These are phyloP conservation scores for Cotesia vestalis DNA, from an alignment of 1,140 invertebrate species.

Conservation along the genomic window DNA sequence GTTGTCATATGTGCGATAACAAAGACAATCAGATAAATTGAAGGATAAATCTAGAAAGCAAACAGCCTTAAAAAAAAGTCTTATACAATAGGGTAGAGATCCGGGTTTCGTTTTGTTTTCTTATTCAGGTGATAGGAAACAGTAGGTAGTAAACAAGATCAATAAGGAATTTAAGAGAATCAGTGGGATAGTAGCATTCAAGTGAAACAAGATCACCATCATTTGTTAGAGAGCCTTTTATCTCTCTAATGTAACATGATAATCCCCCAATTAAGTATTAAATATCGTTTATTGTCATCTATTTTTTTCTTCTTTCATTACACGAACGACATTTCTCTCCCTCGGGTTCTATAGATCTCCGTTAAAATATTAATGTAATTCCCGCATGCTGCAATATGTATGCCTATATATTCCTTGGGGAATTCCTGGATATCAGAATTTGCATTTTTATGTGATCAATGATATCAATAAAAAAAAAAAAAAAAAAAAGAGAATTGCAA, in stretches of 20 bases:
- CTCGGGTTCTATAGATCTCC: slow-evolving; percentile 14
- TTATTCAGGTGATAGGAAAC: slow-evolving; percentile 8
- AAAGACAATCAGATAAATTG: slow-evolving; percentile 20
- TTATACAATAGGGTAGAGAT: slow-evolving; percentile 14
- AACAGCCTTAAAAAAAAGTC: not conserved
- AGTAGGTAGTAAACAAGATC: slow-evolving; percentile 7
- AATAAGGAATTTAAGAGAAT: slow-evolving; percentile 10
- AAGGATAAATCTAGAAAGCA: slow-evolving; percentile 1
- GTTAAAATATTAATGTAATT: slow-evolving; percentile 25
- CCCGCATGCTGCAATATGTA: not conserved
- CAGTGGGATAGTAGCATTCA: not conserved
- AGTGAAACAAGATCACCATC: not conserved
- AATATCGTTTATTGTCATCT: slow-evolving; percentile 24
- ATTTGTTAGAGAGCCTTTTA: slow-evolving; percentile 7
- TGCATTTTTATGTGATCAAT: slow-evolving; percentile 18
- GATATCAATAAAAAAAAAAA: slow-evolving; percentile 22
- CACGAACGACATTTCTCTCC: not conserved
- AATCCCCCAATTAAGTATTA: slow-evolving; percentile 27
- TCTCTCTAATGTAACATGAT: slow-evolving; percentile 21
- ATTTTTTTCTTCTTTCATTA: not conserved
- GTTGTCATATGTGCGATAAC: slow-evolving; percentile 8
- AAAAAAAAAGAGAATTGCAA: not conserved
- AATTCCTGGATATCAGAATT: slow-evolving; percentile 14
- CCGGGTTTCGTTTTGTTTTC: slow-evolving; percentile 7
- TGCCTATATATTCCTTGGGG: slow-evolving; percentile 19